Base-by-base conservation (phyloP, 1,140 invertebrate genomes). In the Lepidostoma basale region DNA sequence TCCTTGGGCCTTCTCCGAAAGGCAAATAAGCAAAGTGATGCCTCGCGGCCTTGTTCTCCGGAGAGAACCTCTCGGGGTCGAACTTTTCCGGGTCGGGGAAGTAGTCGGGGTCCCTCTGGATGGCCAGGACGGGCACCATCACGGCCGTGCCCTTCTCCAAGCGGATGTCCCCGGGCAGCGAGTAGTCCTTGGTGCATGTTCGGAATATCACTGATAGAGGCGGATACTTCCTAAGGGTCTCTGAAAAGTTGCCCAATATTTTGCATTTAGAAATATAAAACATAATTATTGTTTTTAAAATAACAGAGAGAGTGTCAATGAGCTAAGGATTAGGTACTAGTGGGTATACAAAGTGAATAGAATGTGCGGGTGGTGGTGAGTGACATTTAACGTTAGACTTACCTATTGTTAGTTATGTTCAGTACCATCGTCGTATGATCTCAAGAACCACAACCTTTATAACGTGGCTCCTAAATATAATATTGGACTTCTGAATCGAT, bases 1-100 rank as follows among this genome's bases (percentile, higher is more conserved):
- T 81, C 44, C 85, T 74, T 2, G 78, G 77, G 3, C 85, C 85
- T 59, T 85, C 85, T 5, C 85, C 84, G 74, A 88, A 88, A 2
- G 82, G 79, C 45, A 85, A 42, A 67, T 81, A 84, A 3, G 76
- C 70, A 14, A 79, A 82, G 0, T 75, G 72, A 66, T 78, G 76
- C 66, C 81, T 68, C 12, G 73, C 70, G 49, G 65, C 74, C 33
- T 68, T 78, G 63, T 74, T 77, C 25, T 78, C 71, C 0, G 47
- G 42, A 3, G 73, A 62, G 49, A 81, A 84, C 16, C 82, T 70
- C 49, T 83, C 81, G 4, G 83, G 83, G 39, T 75, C 65, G 62
- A 77, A 84, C 8, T 47, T 66, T 14, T 83, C 75, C 0, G 83
- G 81, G 22, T 84, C 74, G 4, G 76, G 72, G 14, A 74, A 78